Conservation (phyloP, 2,888 invertebrate species). For the Athalia rosae region DNA sequence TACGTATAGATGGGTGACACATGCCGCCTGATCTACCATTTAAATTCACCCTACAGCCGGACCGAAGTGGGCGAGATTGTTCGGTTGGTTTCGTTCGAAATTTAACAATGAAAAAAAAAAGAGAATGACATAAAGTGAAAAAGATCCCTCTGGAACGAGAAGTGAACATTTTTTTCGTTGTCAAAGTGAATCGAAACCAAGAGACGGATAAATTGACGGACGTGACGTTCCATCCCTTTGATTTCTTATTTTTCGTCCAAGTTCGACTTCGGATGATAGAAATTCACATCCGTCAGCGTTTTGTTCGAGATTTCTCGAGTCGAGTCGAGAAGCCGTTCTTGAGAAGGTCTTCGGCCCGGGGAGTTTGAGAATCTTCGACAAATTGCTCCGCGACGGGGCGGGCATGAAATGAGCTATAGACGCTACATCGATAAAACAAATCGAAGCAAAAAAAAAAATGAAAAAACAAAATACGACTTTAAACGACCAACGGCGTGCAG, state of each 20-base stretch:
- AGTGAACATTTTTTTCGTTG: too few relatives aligned
- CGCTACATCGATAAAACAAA: background rate
- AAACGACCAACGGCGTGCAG: too few relatives aligned
- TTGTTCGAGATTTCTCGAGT: constrained; percentile 35
- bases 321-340: constrained; percentile 21
- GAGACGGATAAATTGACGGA: constrained; percentile 27
- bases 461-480: background rate
- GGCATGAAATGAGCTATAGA: background rate
- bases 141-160: constrained; percentile 9
- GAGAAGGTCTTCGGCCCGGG: constrained; percentile 17
- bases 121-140: background rate
- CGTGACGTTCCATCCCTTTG: constrained; percentile 20
- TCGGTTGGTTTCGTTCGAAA: constrained; percentile 25
- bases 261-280: constrained; percentile 4
- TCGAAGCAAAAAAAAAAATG: background rate
- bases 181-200: background rate
- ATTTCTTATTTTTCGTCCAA: background rate
- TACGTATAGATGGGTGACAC: constrained; percentile 21
- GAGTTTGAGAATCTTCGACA: constrained; percentile 35
- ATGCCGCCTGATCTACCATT: constrained; percentile 26
- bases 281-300: constrained; percentile 39
- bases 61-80: constrained; percentile 25
- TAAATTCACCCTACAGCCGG: background rate
- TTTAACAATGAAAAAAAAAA: background rate
- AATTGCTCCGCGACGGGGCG: background rate